Evolutionary conservation across 2,888 invertebrate species (phyloP), one percentile per base, ranked within the genome.

Genomic region (Drosophila gaucha): DNA sequence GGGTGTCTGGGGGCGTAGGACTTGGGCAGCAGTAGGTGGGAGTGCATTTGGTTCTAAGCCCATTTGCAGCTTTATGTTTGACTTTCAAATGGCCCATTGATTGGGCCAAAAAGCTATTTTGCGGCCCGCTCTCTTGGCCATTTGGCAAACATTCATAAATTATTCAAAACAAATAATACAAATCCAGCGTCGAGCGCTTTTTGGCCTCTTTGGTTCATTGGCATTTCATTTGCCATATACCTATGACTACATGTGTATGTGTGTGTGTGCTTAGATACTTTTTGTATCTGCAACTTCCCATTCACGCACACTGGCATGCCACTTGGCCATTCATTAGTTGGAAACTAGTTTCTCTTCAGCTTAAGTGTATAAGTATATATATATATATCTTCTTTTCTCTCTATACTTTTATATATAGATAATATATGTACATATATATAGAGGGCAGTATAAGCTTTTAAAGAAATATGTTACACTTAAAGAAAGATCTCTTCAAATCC

Each of bases 141-240:
- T 77, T 76, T 54, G 72, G 77, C 74, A 78, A 75, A 75, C 70
- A 78, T 82, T 83, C 83, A 80, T 80, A 83, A 83, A 78, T 83
- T 83, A 80, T 80, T 80, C 83, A 80, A 80, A 80, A 49, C 65
- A 80, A 78, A 78, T 72, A 71, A 60, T n/a, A n/a, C n/a, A 73
- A 76, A 67, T 67, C 51, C 43, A 68, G 36, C 68, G 62, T 36
- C 58, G 36, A 52, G 55, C 39, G 35, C 30, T 44, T 66, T 79
- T 85, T 70, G 82, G 82, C 82, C 86, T 86, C 82, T 80, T 73
- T 82, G 82, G 82, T 82, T 82, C 82, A 82, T 82, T 82, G 82
- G 82, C 82, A 82, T 82, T 82, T 86, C 78, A 67, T 82, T 58
- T 56, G 51, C 67, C 67, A 58, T n/a, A n/a, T n/a, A n/a, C n/a